Evolutionary conservation across 2,113 vertebrate genomes (phyloP).

Genomic region (Aix galericulata): DNA sequence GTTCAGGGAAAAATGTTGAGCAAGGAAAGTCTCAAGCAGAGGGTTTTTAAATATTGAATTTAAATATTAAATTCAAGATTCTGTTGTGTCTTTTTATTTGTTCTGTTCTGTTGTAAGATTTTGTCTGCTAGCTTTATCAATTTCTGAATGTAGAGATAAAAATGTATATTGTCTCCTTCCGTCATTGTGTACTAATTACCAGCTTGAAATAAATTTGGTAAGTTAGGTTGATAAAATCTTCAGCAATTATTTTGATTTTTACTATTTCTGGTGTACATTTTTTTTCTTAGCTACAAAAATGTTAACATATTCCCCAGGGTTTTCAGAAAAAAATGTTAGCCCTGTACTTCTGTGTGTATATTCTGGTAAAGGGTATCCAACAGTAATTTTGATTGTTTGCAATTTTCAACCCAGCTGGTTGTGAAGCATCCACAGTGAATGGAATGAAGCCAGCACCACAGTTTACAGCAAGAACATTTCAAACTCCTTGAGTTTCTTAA

Average conservation of each 20-base stretch:
- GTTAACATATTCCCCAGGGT: not conserved
- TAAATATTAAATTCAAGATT: not conserved
- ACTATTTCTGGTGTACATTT: not conserved
- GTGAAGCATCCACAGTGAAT: not conserved
- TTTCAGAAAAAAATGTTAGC: not conserved
- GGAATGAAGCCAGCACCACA: not conserved
- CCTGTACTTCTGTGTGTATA: not conserved
- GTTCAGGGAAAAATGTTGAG: not conserved
- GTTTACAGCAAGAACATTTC: not conserved
- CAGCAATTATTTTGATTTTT: not conserved
- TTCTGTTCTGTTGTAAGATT: not conserved
- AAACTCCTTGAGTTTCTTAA: slow-evolving; percentile 5
- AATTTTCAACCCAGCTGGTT: slow-evolving; percentile 37
- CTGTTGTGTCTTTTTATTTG: not conserved
- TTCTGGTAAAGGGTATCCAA: not conserved
- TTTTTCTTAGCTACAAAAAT: not conserved
- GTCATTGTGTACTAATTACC: not conserved
- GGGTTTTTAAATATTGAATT: not conserved
- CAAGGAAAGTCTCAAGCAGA: not conserved
- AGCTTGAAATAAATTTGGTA: not conserved
- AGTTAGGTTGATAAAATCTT: not conserved
- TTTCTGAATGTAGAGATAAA: not conserved
- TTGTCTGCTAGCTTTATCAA: not conserved
- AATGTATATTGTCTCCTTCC: not conserved
- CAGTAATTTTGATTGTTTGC: not conserved